A percentile compares a stretch with the other conserved stretches of the same genome.
These are phyloP conservation scores for Grantiella picta DNA, from an alignment of 2,113 vertebrate genomes.

Conservation along the genomic window DNA sequence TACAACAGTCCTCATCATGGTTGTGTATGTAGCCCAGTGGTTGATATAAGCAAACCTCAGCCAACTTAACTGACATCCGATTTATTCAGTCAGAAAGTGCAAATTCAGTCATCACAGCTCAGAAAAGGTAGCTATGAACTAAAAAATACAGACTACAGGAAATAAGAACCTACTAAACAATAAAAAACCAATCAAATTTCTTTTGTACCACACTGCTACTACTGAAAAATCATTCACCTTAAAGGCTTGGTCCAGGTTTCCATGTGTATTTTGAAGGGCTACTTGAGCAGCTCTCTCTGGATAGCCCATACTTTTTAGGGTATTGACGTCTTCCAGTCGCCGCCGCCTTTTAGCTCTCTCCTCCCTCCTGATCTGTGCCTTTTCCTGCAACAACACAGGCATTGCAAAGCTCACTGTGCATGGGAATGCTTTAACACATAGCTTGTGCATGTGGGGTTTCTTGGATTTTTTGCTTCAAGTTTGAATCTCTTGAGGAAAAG, in stretches of 20 bases:
- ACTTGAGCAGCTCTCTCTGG: conserved; percentile 77
- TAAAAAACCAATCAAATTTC: background rate
- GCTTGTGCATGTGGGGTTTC: background rate
- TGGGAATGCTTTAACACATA: background rate
- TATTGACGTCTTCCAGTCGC: conserved; percentile 73
- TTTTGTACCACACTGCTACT: background rate
- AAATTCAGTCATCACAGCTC: background rate
- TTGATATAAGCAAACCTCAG: background rate
- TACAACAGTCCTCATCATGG: fast-evolving
- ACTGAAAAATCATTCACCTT: conserved; percentile 61
- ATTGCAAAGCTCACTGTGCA: background rate
- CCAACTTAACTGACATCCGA: background rate
- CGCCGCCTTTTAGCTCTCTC: conserved; percentile 79
- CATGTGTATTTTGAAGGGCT: conserved; percentile 78
- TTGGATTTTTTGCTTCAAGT: background rate
- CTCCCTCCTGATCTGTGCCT: conserved; percentile 78
- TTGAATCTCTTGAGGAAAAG: background rate
- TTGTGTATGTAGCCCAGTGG: background rate
- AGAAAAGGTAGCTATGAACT: background rate
- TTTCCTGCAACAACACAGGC: conserved; percentile 75
- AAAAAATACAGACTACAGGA: background rate
- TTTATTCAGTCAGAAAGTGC: background rate
- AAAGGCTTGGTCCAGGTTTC: conserved; percentile 82
- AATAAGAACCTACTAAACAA: background rate
- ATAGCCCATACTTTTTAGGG: conserved; percentile 82